Evolutionary conservation across 2,797 vertebrate species (phyloP).

Genomic region (Allobates femoralis): DNA sequence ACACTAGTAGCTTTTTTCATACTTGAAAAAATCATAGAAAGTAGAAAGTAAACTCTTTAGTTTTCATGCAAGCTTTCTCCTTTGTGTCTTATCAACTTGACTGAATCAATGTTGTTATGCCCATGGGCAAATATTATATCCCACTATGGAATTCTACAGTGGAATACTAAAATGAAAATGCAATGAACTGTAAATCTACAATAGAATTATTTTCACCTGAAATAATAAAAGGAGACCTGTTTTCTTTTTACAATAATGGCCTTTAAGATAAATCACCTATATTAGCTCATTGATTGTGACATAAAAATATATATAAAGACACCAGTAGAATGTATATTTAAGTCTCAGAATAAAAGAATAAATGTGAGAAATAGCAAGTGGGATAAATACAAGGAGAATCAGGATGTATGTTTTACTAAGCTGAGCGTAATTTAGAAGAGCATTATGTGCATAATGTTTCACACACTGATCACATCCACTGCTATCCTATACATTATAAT

Average conservation of each 20-base stretch:
- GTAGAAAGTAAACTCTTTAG: neutral
- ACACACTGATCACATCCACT: conserved; percentile 55
- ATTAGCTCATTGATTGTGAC: conserved; percentile 26
- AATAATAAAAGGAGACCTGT: neutral
- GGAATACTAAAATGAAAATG: conserved; percentile 45
- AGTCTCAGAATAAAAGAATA: neutral
- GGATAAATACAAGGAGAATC: neutral
- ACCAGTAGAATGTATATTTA: neutral
- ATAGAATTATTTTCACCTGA: conserved; percentile 23
- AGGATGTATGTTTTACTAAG: neutral
- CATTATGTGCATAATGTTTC: conserved; percentile 38
- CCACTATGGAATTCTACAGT: conserved; percentile 25
- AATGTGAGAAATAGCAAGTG: neutral
- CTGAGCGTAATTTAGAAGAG: neutral
- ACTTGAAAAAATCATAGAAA: neutral
- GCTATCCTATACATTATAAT: conserved; percentile 59
- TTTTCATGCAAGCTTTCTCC: conserved; percentile 13
- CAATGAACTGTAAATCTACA: conserved; percentile 46
- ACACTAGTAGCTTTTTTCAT: neutral
- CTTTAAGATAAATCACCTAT: conserved; percentile 37
- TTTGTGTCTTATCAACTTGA: conserved; percentile 44
- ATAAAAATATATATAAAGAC: neutral
- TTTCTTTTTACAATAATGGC: conserved; percentile 4
- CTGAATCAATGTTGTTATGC: conserved; percentile 30
- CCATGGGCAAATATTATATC: conserved; percentile 37